Evolutionary conservation across 1,140 invertebrate genomes (phyloP), one percentile per base, ranked within the genome.

Genomic region (Zeugodacus cucurbitae): DNA sequence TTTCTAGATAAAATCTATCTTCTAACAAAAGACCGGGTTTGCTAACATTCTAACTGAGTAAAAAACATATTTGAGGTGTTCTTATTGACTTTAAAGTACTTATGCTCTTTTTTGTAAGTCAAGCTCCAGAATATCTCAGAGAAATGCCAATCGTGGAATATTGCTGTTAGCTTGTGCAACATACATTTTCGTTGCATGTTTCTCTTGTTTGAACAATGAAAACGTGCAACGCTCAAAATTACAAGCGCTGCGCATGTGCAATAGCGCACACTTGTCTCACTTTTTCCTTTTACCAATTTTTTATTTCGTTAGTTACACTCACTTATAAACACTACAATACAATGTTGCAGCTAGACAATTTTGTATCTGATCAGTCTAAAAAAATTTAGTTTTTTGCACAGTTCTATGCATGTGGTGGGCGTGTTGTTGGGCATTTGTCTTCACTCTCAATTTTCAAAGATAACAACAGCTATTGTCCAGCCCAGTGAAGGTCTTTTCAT

Each of bases 241-340:
- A 74, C 67, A 74, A 41, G 67, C 67, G 67, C 67, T 74, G 67
- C 67, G 87, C 87, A 85, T 82, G 87, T 58, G 82, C 82, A 88
- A 88, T 88, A 59, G 74, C 57, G 87, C 70, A 88, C 87, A 88
- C 82, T 88, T 88, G 87, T 58, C 64, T 88, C 29, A 57, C 10
- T 86, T 62, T 74, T 74, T 74, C 8, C 14, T 54, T n/a, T n/a
- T n/a, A n/a, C 3, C 48, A 4, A 17, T 54, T 54, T 44, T 54
- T 74, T 20, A 20, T 5, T 41, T 41, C 37, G 3, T 22, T 74
- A 74, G 29, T 34, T 74, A 41, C 32, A 74, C 20, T 5, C 4
- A 41, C 67, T 70, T 32, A 37, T 29, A 37, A 11, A 20, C 64
- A 54, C 48, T 54, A 20, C 14, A 4, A 17, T 54, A 54, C 48